Conservation (phyloP, 2,113 vertebrate genomes). For the Polypterus bichir region DNA sequence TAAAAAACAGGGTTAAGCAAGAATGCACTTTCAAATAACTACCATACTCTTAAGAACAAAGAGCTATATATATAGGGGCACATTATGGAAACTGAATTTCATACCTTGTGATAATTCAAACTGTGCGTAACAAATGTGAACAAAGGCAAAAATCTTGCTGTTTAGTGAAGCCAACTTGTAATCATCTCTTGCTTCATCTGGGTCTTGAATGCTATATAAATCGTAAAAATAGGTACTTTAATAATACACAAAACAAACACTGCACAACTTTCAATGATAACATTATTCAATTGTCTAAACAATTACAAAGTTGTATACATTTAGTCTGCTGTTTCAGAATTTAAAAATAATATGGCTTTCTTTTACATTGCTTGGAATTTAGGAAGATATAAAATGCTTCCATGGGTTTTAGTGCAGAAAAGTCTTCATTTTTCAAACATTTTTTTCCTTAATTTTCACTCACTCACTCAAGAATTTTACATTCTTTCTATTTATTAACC, state of each 20-base stretch:
- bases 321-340: too few species aligned
- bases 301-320: too few species aligned
- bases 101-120: conserved; percentile 82
- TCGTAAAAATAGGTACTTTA: too few species aligned
- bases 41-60: too few species aligned
- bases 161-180: conserved; percentile 78
- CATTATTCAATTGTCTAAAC: too few species aligned
- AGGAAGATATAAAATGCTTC: not conserved
- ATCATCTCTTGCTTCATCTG: conserved; percentile 79
- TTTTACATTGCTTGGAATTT: too few species aligned
- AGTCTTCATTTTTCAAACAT: not conserved
- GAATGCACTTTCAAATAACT: too few species aligned
- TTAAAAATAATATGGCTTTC: too few species aligned
- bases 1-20: too few species aligned
- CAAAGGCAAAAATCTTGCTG: conserved; percentile 85
- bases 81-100: conserved; percentile 4
- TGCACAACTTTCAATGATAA: too few species aligned
- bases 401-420: not conserved
- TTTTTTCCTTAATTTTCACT: conserved; percentile 9
- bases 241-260: too few species aligned
- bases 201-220: conserved; percentile 53
- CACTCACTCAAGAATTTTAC: conserved; percentile 26
- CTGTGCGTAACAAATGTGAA: conserved; percentile 83
- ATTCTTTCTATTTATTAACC: not conserved
- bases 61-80: too few species aligned